Base-by-base conservation (phyloP, 2,797 vertebrate species). In the Alfaro cultratus region DNA sequence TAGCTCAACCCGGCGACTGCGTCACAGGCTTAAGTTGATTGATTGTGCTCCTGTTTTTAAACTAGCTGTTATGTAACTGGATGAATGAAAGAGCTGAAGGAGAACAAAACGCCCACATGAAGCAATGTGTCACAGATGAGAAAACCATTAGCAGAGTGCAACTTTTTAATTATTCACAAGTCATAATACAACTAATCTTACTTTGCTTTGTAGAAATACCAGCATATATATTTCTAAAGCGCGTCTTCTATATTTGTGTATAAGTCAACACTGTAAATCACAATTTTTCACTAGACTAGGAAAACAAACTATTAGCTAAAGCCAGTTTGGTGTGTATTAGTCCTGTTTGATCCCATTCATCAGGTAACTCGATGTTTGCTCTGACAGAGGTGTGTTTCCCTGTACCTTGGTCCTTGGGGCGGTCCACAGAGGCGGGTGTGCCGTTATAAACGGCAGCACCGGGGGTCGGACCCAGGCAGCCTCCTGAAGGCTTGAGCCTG, bases 381-480 rank as follows among this genome's bases (percentile, higher is more conserved):
- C 29, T 73, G 9, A 39, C 26, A 15, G 39, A 72, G 12, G 64
- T 53, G 21, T 26, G 21, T 2, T 67, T 4, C 11, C 23, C 34
- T 36, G 93, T 93, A 97, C 98, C 94, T 94, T 97, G 96, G 89
- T 99, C 98, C 93, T 97, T 97, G 45, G 97, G 87, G 88, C 97
- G 96, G 82, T 99, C 97, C 82, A 95, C 94, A 79, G 96, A 92
- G 79, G 95, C 92, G 43, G 96, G 91, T 12, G 94, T 84, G 77
- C 88, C 97, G 83, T 96, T 97, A 90, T 98, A 99, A 86, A 98
- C 92, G 73, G 96, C 96, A 85, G 97, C 96, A 91, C 97, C 98
- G 53, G 97, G 96, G 80, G 96, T 97, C 18, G 97, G 96, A 83
- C 96, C 97, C 93, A 97, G 94, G 91, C 96, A 97, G 77, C 96